These are phyloP conservation scores for Scaptomyza parva DNA, from an alignment of 2,888 invertebrate genomes.

Conservation along the genomic window DNA sequence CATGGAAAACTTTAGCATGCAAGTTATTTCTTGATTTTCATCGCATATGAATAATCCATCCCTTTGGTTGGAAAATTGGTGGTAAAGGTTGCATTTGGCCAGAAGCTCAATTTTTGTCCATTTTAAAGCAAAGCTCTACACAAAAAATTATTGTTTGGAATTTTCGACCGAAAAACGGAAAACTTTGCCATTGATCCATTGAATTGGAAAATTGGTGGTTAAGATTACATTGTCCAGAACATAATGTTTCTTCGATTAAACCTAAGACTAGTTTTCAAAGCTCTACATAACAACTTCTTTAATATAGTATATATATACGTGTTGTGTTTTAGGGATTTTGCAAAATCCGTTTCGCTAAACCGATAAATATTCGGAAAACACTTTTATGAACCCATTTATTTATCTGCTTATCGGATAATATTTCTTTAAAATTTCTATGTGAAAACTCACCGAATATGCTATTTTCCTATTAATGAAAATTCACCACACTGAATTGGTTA, in stretches of 20 bases:
- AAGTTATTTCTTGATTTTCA: constrained; percentile 1
- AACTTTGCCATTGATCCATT: not conserved
- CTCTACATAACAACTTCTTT: not conserved
- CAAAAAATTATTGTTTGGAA: not conserved
- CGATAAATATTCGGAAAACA: not conserved
- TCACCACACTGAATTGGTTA: not conserved
- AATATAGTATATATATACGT: not conserved
- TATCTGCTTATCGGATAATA: not conserved
- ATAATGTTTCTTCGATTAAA: not conserved
- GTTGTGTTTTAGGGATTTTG: not conserved
- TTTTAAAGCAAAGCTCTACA: constrained; percentile 5
- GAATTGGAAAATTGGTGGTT: too few species aligned
- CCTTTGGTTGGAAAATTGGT: constrained; percentile 7
- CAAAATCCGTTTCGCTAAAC: not conserved
- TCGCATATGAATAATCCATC: not conserved
- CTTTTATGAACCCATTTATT: not conserved
- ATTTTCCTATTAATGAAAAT: not conserved
- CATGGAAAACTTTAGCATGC: constrained; percentile 3
- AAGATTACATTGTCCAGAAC: not conserved
- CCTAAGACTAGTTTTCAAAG: constrained; percentile 1
- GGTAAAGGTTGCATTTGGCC: constrained; percentile 7
- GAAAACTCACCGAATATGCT: not conserved
- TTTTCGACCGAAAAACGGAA: not conserved
- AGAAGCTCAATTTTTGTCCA: constrained; percentile 2
- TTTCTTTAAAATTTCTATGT: not conserved